Evolutionary conservation across 2,888 invertebrate genomes (phyloP).

Genomic region (Bimastos eiseni): DNA sequence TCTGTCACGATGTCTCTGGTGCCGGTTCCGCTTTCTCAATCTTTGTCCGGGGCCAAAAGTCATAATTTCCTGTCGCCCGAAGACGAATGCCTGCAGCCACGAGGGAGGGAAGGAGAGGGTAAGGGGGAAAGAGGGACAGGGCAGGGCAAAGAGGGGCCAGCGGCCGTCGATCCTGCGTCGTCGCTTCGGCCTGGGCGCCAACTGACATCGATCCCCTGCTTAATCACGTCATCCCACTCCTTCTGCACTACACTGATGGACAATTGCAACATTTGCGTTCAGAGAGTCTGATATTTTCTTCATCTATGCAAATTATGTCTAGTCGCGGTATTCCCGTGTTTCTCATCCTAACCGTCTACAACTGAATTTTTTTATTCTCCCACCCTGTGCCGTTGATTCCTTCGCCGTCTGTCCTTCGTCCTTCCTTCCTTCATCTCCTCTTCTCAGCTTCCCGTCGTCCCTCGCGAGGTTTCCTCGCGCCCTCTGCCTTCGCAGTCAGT

Average conservation of each 20-base stretch:
- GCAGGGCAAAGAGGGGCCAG: not conserved
- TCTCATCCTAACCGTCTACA: not conserved
- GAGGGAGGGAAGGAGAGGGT: not conserved
- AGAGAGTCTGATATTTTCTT: not conserved
- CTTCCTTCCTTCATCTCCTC: not conserved
- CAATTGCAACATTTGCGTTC: not conserved
- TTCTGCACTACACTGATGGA: not conserved
- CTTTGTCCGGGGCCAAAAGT: conserved; percentile 3
- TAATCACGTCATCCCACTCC: conserved; percentile 23
- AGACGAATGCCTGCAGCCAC: conserved; percentile 22
- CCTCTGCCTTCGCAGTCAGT: not conserved
- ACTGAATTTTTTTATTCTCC: not conserved
- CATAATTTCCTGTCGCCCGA: conserved; percentile 14
- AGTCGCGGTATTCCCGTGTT: not conserved
- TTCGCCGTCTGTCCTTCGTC: not conserved
- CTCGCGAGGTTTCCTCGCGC: conserved; percentile 1
- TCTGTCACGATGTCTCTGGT: not conserved
- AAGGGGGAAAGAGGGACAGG: not conserved
- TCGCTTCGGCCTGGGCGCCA: conserved; percentile 8
- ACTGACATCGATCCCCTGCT: conserved; percentile 20
- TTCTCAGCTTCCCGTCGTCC: not conserved
- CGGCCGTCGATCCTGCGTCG: not conserved
- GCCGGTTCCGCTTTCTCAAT: conserved; percentile 19
- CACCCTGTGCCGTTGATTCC: not conserved
- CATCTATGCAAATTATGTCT: not conserved